Evolutionary conservation across 2,113 vertebrate species (phyloP).

Genomic region (Otis tarda): DNA sequence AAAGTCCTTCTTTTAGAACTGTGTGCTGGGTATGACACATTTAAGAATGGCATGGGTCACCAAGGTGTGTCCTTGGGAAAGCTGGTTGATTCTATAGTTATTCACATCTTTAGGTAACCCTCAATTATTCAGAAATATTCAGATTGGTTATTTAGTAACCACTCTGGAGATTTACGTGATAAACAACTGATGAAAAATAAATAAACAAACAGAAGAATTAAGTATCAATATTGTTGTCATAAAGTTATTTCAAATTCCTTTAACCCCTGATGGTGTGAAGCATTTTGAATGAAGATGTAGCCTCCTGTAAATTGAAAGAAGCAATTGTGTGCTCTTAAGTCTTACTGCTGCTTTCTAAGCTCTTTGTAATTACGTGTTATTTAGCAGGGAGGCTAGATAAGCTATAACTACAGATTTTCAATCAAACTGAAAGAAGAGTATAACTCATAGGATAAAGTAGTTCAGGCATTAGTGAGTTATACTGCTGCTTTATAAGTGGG

Average conservation of each 20-base stretch:
- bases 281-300: not conserved
- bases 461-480: not conserved
- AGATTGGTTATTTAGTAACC: not conserved
- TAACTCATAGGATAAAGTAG: conserved; percentile 3
- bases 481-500: not conserved
- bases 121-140: not conserved
- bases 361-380: not conserved
- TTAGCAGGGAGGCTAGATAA: not conserved
- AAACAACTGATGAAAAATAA: not conserved
- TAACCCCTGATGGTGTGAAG: not conserved
- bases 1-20: not conserved
- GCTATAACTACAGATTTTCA: not conserved
- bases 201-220: not conserved
- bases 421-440: not conserved
- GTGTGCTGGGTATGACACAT: not conserved
- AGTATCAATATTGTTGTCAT: not conserved
- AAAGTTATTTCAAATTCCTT: not conserved
- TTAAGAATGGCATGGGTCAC: not conserved
- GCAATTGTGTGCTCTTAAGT: not conserved
- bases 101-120: not conserved
- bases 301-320: not conserved
- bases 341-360: not conserved
- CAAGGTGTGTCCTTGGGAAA: not conserved
- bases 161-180: not conserved
- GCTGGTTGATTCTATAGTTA: not conserved